These are phyloP conservation scores for Mugil cephalus DNA, from an alignment of 2,113 vertebrate species.

Conservation along the genomic window DNA sequence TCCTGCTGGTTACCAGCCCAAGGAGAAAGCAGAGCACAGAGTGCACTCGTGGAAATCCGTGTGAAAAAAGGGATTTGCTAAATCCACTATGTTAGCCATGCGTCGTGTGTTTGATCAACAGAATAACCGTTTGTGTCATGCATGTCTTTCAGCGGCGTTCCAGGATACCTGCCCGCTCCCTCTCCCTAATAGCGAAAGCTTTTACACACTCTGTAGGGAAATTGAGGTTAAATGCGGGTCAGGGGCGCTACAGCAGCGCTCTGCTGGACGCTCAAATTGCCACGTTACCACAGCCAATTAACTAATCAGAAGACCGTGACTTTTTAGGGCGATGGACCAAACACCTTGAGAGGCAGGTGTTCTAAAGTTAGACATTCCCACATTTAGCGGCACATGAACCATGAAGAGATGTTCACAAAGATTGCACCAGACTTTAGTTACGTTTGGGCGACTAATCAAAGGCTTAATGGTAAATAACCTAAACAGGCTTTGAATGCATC, in stretches of 20 bases:
- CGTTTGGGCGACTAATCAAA: not conserved
- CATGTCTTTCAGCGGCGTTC: not conserved
- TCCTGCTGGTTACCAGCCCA: not conserved
- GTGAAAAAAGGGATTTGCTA: not conserved
- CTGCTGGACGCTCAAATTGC: constrained; percentile 27
- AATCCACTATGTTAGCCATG: not conserved
- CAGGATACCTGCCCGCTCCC: constrained; percentile 8
- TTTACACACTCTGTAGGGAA: constrained; percentile 7
- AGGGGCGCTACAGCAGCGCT: not conserved
- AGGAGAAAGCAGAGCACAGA: not conserved
- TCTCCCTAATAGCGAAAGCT: not conserved
- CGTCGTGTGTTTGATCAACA: not conserved
- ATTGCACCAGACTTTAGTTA: not conserved
- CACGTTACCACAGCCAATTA: constrained; percentile 12
- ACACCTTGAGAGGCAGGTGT: not conserved
- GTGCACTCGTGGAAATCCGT: not conserved
- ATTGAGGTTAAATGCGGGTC: constrained; percentile 53
- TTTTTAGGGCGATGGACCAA: constrained; percentile 1
- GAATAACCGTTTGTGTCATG: constrained; percentile 3
- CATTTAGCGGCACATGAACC: not conserved
- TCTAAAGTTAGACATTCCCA: not conserved
- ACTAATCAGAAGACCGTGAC: not conserved
- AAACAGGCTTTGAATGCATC: not conserved
- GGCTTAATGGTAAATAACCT: not conserved
- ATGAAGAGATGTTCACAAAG: not conserved